Evolutionary conservation across 2,888 invertebrate genomes (phyloP).

Genomic region (Amblyteles armatorius): DNA sequence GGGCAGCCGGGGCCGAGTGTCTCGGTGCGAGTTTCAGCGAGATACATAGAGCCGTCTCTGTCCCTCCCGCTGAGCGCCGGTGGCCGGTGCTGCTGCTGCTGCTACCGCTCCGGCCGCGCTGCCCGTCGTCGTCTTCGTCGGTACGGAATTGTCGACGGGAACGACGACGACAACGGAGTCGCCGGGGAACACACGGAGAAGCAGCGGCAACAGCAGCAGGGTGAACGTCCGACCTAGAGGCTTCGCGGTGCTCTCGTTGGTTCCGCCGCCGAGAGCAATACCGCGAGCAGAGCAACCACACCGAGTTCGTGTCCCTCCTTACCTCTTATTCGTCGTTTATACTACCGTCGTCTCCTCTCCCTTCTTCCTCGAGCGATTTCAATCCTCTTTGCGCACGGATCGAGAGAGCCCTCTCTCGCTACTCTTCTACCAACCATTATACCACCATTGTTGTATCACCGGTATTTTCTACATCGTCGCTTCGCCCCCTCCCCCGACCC

Average conservation of each 20-base stretch:
- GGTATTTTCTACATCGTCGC: conserved; percentile 66
- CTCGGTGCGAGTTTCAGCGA: conserved; percentile 57
- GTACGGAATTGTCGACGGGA: conserved; percentile 70
- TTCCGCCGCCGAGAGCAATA: conserved; percentile 70
- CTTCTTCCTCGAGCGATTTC: conserved; percentile 40
- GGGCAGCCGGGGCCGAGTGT: conserved; percentile 28
- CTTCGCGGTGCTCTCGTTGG: conserved; percentile 76
- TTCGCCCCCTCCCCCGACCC: conserved; percentile 7
- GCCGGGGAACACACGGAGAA: conserved; percentile 68
- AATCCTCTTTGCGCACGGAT: conserved; percentile 39
- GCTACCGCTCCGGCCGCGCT: conserved; percentile 5
- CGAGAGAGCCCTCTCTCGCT: conserved; percentile 51
- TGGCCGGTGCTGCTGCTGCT: conserved; percentile 43
- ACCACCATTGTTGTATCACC: conserved; percentile 67
- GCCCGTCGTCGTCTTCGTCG: conserved; percentile 35
- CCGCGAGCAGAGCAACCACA: conserved; percentile 56
- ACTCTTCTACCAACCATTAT: conserved; percentile 52
- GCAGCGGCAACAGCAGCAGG: conserved; percentile 79
- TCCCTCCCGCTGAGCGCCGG: conserved; percentile 42
- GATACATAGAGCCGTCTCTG: conserved; percentile 24
- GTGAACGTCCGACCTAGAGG: conserved; percentile 85
- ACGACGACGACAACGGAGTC: conserved; percentile 50
- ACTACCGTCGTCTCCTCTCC: conserved; percentile 23
- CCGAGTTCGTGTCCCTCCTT: conserved; percentile 56
- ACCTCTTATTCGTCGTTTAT: conserved; percentile 22